Base-by-base conservation (phyloP, 2,888 invertebrate species). In the Eledona agricola region DNA sequence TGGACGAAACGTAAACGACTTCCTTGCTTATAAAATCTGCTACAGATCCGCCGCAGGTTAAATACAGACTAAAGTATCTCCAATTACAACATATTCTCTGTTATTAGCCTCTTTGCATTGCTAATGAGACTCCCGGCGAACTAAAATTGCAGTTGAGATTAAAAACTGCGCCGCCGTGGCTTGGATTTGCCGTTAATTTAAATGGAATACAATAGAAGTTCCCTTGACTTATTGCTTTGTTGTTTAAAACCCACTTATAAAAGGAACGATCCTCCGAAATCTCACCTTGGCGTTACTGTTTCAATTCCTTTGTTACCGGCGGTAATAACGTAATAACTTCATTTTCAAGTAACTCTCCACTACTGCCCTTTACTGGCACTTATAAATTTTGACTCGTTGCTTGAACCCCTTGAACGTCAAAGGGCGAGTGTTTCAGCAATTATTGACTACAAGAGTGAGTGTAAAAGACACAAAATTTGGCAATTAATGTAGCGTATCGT, bases 81-180 rank as follows among this genome's bases (percentile, higher is more conserved):
- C 63, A 67, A 65, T 67, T 66, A 65, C 61, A 55, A 62, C 59
- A 61, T 55, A 61, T 62, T 64, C 63, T 62, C 60, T 63, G 62
- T 65, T 63, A 65, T 65, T 66, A 63, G 60, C 59, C 62, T 62
- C 65, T 66, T 65, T 66, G 66, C 60, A 62, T 62, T 65, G 65
- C 65, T 67, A 67, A 67, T 67, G 64, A 67, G 67, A 47, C 57
- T 59, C 59, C 62, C 57, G 58, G 45, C 55, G 47, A 56, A 58
- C 51, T 51, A 47, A 55, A 63, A 63, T 60, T 61, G 61, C 64
- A 59, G 46, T 51, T 42, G 62, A 64, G 64, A 64, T 64, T 64
- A 64, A 64, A 64, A 64, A 64, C 57, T 60, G 43, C 52, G 50
- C 54, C 46, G 37, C 56, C 29, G 51, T 45, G 49, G 43, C 60